phyloP scores from a whole-genome alignment of 2,888 invertebrate species.

The Ectemnius cavifrons region DNA sequence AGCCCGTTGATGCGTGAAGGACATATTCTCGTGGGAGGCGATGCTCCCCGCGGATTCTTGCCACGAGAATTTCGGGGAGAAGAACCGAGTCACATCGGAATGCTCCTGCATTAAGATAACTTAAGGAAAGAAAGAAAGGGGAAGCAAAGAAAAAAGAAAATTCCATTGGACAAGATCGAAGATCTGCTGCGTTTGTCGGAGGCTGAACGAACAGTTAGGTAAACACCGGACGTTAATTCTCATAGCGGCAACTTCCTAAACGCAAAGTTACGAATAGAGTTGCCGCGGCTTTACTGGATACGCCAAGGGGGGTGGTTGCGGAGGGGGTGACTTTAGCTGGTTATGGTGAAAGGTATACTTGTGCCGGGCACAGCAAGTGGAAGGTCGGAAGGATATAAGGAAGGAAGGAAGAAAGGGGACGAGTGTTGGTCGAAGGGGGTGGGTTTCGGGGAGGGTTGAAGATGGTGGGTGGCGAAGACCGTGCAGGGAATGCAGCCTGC shows the following conservation, averaged over 20 bases:
- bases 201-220: conserved; percentile 22
- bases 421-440: neutral
- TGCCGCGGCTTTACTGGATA: conserved; percentile 48
- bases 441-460: neutral
- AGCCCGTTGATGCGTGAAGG: conserved; percentile 41
- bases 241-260: conserved; percentile 67
- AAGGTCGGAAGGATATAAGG: conserved; percentile 19
- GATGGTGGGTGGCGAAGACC: conserved; percentile 30
- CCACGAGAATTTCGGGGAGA: neutral
- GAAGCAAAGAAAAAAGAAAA: too few relatives aligned
- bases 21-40: conserved; percentile 34
- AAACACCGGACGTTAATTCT: conserved; percentile 66
- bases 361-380: conserved; percentile 31
- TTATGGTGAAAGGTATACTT: conserved; percentile 58
- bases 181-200: neutral
- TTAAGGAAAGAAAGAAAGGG: too few relatives aligned
- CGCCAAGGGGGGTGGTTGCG: conserved; percentile 36
- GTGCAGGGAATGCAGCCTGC: conserved; percentile 55
- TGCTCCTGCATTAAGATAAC: too few relatives aligned
- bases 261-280: conserved; percentile 68
- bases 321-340: conserved; percentile 47
- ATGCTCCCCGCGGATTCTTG: neutral
- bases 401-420: too few relatives aligned
- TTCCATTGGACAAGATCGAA: neutral
- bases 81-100: neutral